Evolutionary conservation across 2,797 vertebrate species (phyloP), one percentile per base, ranked within the genome.

Genomic region (Sphenopsis melanotis): DNA sequence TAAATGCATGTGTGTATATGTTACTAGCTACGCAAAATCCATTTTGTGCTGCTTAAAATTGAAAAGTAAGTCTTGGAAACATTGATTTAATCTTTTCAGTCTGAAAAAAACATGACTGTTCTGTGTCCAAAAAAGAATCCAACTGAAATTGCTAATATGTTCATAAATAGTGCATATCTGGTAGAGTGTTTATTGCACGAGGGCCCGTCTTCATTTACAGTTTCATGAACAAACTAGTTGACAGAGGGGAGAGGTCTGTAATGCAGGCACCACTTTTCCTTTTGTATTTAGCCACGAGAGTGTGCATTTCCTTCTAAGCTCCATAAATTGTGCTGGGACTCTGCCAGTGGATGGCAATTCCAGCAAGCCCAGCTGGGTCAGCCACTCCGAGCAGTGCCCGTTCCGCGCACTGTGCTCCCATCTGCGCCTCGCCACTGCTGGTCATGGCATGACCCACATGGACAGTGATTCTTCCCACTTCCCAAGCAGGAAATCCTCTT

Each of bases 321-420:
- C n/a, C 26, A 7, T 26, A 37, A 65, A 76, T 29, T 50, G 50
- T 61, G 53, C 42, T 91, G 90, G 61, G 53, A 3, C 66, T 55
- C 49, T 78, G 72, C n/a, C 86, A 80, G 69, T n/a, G 30, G 13
- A 3, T 39, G 39, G 52, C 55, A 53, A 10, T 53, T 52, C 41
- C 20, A 17, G 6, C 9, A 30, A 39, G 41, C 19, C 59, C 57
- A 0, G 2, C 49, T 0, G 7, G 56, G 68, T 32, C 14, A 2
- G 57, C 24, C 1, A 0, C 63, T 50, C 50, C 70, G 63, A 41
- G 75, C 23, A 78, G 83, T 6, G 49, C 60, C 59, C 26, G 10
- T 64, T 37, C 37, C 1, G 14, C 55, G 3, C 0, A 2, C 65
- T 53, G 77, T 4, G 70, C 50, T 12, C 41, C 50, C 74, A 4